These are phyloP conservation scores for Prochilodus magdalenae DNA, from an alignment of 2,113 vertebrate genomes.

Conservation along the genomic window DNA sequence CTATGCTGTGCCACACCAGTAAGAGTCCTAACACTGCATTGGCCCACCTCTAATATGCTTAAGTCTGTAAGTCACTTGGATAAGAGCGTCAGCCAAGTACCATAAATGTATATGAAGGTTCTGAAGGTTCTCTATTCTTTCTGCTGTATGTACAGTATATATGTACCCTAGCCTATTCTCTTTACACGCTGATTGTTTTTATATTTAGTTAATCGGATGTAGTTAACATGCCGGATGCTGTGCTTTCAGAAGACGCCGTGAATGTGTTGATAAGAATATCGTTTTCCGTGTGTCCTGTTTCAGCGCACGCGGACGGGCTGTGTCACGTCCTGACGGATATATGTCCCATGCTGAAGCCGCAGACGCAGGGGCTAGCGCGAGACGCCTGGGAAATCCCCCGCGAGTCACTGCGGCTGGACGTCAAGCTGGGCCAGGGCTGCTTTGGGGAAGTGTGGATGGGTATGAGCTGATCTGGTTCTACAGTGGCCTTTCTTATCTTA, in stretches of 20 bases:
- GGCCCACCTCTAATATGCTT: too few relatives aligned
- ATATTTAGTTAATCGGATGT: too few relatives aligned
- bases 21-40: too few relatives aligned
- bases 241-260: not conserved
- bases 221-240: too few relatives aligned
- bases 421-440: constrained; percentile 97
- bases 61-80: too few relatives aligned
- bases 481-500: not conserved
- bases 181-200: too few relatives aligned
- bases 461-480: constrained; percentile 58
- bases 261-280: not conserved
- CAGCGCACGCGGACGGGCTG: constrained; percentile 92
- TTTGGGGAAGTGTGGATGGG: constrained; percentile 99
- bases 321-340: constrained; percentile 92
- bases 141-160: too few relatives aligned
- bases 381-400: constrained; percentile 97
- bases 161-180: too few relatives aligned
- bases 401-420: constrained; percentile 91
- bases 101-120: too few relatives aligned
- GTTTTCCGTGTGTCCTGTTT: not conserved
- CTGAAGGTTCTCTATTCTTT: too few relatives aligned
- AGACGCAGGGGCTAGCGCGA: constrained; percentile 94
- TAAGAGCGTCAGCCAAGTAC: too few relatives aligned
- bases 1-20: too few relatives aligned
- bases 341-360: constrained; percentile 92